Base-by-base conservation (phyloP, 2,797 vertebrate genomes). In the Microchirus variegatus region DNA sequence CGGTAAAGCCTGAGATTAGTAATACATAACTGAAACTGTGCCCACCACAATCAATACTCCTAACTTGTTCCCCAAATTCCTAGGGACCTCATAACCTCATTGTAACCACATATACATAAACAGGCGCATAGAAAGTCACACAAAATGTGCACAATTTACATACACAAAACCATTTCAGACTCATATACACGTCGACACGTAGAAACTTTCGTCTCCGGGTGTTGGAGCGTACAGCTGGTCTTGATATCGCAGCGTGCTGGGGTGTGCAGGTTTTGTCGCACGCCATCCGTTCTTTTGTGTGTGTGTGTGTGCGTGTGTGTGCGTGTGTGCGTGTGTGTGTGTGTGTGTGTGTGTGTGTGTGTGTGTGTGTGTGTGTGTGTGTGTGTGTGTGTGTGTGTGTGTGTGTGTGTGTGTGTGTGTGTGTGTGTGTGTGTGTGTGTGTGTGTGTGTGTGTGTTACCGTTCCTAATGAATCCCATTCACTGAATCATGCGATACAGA, bases 391-490 rank as follows among this genome's bases (percentile, higher is more conserved):
- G 62, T 60, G 62, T 62, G 64, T 56, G 67, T 73, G 55, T 60
- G 56, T 73, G 70, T 78, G 69, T 81, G 64, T 77, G n/a, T n/a
- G n/a, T n/a, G n/a, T 68, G 58, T 67, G 56, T 70, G 56, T 66
- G 64, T 67, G 59, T 72, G 52, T 66, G 56, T 67, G 49, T 75
- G 59, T 76, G 57, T 72, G 61, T 64, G 54, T 71, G 62, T 60
- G 62, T 62, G 64, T 56, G 67, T 73, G 55, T 60, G 56, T 73
- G 70, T 78, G 69, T 81, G 64, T 77, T 55, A 81, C 79, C 67
- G 54, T 65, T 80, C 63, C 75, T 92, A 93, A 93, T 92, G 88
- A 91, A 89, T 91, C 90, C 89, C 91, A 92, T 90, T 90, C 89
- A 86, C 66, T 73, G 84, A 88, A 88, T 90, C 87, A 89, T 88